Base-by-base conservation (phyloP, 2,797 vertebrate species). In the Petrocephalus schoutedeni region DNA sequence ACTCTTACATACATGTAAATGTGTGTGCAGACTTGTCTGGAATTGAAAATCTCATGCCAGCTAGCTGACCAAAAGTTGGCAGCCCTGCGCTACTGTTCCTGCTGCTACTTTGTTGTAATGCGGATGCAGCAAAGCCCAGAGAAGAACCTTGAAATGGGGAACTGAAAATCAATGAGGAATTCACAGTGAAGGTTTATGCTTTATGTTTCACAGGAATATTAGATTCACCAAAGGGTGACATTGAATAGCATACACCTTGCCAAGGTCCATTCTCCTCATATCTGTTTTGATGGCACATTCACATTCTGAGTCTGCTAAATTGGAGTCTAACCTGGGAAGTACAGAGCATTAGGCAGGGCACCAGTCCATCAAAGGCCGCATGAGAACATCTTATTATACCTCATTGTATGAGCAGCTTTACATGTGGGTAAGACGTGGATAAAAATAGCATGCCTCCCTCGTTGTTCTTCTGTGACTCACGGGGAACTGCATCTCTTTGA, bases 121-220 rank as follows among this genome's bases (percentile, higher is more conserved):
- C 53, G 32, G 23, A 28, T 85, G 49, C 23, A 23, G 23, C 7
- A 56, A 84, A 56, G 45, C 21, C 45, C 74, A 45, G 2, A 49
- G 19, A 49, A 8, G 74, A 80, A 80, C 74, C 41, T 36, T 54
- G 53, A 85, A 19, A 85, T 12, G 23, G 83, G 53, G 49, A 36
- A 85, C n/a, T 36, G 53, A 57, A 85, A 57, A 85, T 85, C 5
- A 56, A 36, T 49, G 74, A n/a, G 74, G 8, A 45, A 19, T 80
- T 49, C 74, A 45, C 6, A 45, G 71, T 45, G 16, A 45, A 45
- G 36, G 8, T 45, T 41, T n/a, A 80, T 80, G 6, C 41, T 80
- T 80, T 80, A 10, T 19, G 36, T 80, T 80, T 80, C 51, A 85
- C n/a, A 54, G 45, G 82, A 85, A 85, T 32, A 54, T 54, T 85